A percentile compares a stretch with the other conserved stretches of the same genome.
Conservation (phyloP, 2,113 vertebrate genomes). For the Amazona guildingii region DNA sequence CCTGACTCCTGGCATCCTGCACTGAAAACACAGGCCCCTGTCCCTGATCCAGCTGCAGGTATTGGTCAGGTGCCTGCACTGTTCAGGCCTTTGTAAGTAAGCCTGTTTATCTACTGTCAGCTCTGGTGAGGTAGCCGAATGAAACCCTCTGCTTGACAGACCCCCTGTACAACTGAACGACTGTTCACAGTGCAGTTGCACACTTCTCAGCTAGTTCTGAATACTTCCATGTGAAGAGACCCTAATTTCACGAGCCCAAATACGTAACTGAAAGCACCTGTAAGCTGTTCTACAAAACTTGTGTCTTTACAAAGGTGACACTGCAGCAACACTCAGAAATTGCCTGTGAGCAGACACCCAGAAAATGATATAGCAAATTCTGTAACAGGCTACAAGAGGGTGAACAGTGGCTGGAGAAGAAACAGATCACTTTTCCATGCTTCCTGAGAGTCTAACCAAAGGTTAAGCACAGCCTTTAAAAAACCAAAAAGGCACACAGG, state of each 20-base stretch:
- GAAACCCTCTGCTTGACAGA: neutral
- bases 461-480: neutral
- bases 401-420: neutral
- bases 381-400: neutral
- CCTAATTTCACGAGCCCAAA: neutral
- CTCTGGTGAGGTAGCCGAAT: neutral
- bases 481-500: neutral
- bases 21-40: neutral
- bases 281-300: neutral
- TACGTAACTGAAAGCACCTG: neutral
- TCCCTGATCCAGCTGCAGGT: neutral
- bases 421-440: neutral
- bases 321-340: neutral
- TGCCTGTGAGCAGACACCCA: neutral
- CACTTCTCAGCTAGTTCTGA: neutral
- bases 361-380: fast-evolving
- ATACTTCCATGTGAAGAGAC: neutral
- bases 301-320: neutral
- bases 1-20: neutral
- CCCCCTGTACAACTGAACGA: neutral
- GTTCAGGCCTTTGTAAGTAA: neutral
- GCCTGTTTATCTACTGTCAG: neutral
- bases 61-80: neutral
- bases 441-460: neutral
- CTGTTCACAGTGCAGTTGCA: neutral